Percentiles rank a stretch among this genome's conserved stretches.
Conservation (phyloP, 2,797 vertebrate genomes). For the Oophaga sylvatica region DNA sequence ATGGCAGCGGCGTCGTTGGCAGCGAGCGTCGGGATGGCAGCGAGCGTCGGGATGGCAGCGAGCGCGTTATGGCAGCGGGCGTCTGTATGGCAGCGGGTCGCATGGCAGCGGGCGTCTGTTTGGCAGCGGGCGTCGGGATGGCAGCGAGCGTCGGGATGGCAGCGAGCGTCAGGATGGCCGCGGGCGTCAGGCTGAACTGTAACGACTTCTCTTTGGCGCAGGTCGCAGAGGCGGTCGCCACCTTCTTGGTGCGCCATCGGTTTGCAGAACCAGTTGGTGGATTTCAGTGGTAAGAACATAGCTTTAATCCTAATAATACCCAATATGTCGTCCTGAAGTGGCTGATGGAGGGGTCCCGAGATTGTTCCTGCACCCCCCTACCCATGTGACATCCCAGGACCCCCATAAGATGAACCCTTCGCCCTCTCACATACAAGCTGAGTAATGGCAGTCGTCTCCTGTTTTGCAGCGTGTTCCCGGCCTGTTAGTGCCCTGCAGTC, state of each 20-base stretch:
- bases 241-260: constrained; percentile 96
- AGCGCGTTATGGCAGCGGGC: too few relatives aligned
- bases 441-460: background rate
- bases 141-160: too few relatives aligned
- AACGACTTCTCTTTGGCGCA: constrained; percentile 64
- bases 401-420: background rate
- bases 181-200: too few relatives aligned
- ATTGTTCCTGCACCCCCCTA: too few relatives aligned
- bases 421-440: background rate
- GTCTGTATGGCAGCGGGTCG: too few relatives aligned
- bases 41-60: too few relatives aligned
- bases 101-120: too few relatives aligned
- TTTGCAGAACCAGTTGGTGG: constrained; percentile 94
- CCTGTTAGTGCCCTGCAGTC: constrained; percentile 76
- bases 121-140: too few relatives aligned
- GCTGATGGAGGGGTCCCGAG: background rate
- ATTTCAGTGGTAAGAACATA: constrained; percentile 87
- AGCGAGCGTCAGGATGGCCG: too few relatives aligned
- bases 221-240: constrained; percentile 95
- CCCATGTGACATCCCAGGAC: background rate
- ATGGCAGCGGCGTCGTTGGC: too few relatives aligned
- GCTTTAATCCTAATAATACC: background rate
- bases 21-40: too few relatives aligned
- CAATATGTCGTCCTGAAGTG: too few relatives aligned
- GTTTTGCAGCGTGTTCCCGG: constrained; percentile 77